A percentile compares a stretch with the other conserved stretches of the same genome.
Conservation (phyloP, 2,888 invertebrate genomes). For the Sinotaia quadrata region DNA sequence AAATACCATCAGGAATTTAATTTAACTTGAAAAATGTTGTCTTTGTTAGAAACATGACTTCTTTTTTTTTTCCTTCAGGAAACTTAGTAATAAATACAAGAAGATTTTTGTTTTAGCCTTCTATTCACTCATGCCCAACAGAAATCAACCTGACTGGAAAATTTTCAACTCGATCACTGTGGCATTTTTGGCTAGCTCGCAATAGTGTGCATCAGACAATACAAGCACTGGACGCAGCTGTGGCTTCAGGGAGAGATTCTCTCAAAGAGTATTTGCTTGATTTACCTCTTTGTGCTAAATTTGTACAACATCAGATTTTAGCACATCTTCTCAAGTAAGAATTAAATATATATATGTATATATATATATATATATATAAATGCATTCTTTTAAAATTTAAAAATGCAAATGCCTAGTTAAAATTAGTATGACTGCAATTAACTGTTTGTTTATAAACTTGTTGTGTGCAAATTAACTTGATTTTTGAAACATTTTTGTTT, state of each 20-base stretch:
- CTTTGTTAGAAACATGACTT: too few species aligned
- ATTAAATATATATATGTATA: background rate
- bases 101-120: too few species aligned
- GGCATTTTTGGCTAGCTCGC: slow-evolving; percentile 17
- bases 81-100: too few species aligned
- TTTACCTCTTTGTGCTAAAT: background rate
- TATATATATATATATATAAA: background rate
- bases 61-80: too few species aligned
- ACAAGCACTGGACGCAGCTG: slow-evolving; percentile 17
- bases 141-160: background rate
- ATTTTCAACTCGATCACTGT: background rate
- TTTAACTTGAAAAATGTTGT: too few species aligned
- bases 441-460: too few species aligned
- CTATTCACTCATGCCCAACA: too few species aligned
- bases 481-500: background rate
- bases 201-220: slow-evolving; percentile 5
- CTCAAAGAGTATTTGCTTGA: slow-evolving; percentile 17
- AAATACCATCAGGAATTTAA: too few species aligned
- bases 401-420: too few species aligned
- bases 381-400: too few species aligned
- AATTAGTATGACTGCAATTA: too few species aligned
- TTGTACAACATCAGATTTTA: slow-evolving; percentile 10
- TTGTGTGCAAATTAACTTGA: background rate
- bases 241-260: background rate
- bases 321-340: slow-evolving; percentile 16